Conservation (phyloP, 2,113 vertebrate species). For the Clupea harengus region DNA sequence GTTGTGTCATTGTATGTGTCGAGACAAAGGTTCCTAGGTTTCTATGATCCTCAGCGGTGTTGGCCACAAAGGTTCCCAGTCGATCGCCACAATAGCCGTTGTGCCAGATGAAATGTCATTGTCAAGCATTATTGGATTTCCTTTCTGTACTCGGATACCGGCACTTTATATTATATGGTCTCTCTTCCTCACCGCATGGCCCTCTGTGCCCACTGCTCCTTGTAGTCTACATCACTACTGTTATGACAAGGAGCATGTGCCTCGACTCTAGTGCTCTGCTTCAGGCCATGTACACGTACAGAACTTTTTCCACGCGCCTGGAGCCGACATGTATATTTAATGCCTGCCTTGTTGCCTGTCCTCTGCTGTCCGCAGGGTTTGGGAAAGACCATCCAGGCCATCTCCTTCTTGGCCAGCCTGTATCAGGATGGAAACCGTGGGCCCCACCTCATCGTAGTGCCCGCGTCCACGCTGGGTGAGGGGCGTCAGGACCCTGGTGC, state of each 20-base stretch:
- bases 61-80: not conserved
- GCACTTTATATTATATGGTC: no score
- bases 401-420: conserved; percentile 82
- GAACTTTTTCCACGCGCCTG: not conserved
- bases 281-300: no score
- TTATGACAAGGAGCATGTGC: not conserved
- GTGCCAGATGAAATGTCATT: no score
- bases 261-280: no score
- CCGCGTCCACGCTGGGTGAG: conserved; percentile 83
- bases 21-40: no score
- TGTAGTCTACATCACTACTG: not conserved
- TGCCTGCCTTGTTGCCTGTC: not conserved
- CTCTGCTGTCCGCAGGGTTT: conserved; percentile 66
- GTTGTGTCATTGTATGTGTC: not conserved
- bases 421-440: conserved; percentile 74
- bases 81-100: not conserved
- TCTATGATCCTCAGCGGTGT: not conserved
- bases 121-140: no score
- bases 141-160: no score
- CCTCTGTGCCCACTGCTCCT: not conserved
- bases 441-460: conserved; percentile 83
- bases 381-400: conserved; percentile 88
- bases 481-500: not conserved
- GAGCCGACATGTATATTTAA: not conserved
- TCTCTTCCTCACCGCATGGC: not conserved